phyloP scores from a whole-genome alignment of 2,888 invertebrate species.

The Mellilla xanthometata region DNA sequence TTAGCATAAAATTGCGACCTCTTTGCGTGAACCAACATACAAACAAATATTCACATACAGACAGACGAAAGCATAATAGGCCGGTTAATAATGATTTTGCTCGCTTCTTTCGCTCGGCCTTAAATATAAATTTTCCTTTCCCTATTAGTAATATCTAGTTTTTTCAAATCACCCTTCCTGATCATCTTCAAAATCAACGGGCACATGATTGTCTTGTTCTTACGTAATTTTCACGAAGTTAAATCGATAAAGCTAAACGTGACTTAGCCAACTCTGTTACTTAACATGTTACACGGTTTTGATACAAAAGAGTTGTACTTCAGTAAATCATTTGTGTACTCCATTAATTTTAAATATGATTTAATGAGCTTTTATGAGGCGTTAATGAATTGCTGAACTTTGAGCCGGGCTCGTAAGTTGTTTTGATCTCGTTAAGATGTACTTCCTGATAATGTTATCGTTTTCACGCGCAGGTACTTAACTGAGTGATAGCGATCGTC shows the following conservation, averaged over 20 bases:
- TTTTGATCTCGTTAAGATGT: conserved; percentile 22
- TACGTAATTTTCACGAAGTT: conserved; percentile 62
- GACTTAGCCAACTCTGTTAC: conserved; percentile 69
- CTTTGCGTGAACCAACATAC: too few relatives aligned
- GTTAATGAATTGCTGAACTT: conserved; percentile 49
- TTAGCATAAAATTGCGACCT: too few relatives aligned
- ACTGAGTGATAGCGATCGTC: conserved; percentile 1
- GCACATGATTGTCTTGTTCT: conserved; percentile 46
- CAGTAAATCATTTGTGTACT: conserved; percentile 60
- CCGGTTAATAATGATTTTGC: too few relatives aligned
- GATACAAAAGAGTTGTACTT: conserved; percentile 61
- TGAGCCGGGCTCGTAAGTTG: conserved; percentile 8
- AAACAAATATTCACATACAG: too few relatives aligned
- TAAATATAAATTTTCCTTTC: too few relatives aligned
- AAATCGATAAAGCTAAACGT: conserved; percentile 65
- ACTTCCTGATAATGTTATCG: conserved; percentile 10
- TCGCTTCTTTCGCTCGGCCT: too few relatives aligned
- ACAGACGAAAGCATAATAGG: too few relatives aligned
- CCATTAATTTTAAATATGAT: conserved; percentile 69
- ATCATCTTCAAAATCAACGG: conserved; percentile 24
- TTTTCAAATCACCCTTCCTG: too few relatives aligned
- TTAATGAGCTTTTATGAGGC: conserved; percentile 56
- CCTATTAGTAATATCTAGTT: too few relatives aligned
- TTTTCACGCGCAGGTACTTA: conserved; percentile 7
- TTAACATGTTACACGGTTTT: conserved; percentile 59